Base-by-base conservation (phyloP, 2,797 vertebrate genomes). In the Sparidentex hasta region DNA sequence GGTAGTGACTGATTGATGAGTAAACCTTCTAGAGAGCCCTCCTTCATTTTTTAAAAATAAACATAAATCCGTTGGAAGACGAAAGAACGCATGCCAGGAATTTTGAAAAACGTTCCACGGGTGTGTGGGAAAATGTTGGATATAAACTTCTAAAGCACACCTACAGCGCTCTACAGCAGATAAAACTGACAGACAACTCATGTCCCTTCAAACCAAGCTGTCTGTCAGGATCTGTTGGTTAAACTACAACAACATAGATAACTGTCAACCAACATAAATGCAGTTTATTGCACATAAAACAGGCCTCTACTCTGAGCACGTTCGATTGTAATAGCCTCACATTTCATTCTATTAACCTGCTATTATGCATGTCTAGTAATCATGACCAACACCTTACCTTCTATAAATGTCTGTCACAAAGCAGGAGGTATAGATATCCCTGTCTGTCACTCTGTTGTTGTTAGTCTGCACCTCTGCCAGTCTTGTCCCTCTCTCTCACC, bases 401-500 rank as follows among this genome's bases (percentile, higher is more conserved):
- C 86, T 51, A 50, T 52, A 68, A 84, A 68, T 9, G 33, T 38
- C 65, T 69, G 63, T 69, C 78, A 77, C 65, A 68, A 58, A 86
- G 58, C 71, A 68, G 57, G 29, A 59, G 63, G 48, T 77, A 29
- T n/a, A 25, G 14, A 51, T 65, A 59, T 87, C 77, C 74, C 78
- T 62, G 77, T 83, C 83, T 84, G 67, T 57, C 62, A 74, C 76
- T 72, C 74, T 78, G 52, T 52, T 76, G 56, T 81, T 85, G 76
- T 56, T 62, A 71, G 63, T 78, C 75, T 80, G 70, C 84, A 87
- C 87, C 87, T 86, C 80, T 75, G 67, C 16, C 72, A 77, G 76
- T 29, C 57, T 7, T 62, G 8, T 86, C 90, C 76, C 83, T 64
- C 77, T 87, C 81, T 90, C 89, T 92, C 92, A 93, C 92, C 89